Percentiles rank a stretch among this genome's conserved stretches.
These are phyloP conservation scores for Timema cristinae DNA, from an alignment of 2,888 invertebrate genomes.

Conservation along the genomic window DNA sequence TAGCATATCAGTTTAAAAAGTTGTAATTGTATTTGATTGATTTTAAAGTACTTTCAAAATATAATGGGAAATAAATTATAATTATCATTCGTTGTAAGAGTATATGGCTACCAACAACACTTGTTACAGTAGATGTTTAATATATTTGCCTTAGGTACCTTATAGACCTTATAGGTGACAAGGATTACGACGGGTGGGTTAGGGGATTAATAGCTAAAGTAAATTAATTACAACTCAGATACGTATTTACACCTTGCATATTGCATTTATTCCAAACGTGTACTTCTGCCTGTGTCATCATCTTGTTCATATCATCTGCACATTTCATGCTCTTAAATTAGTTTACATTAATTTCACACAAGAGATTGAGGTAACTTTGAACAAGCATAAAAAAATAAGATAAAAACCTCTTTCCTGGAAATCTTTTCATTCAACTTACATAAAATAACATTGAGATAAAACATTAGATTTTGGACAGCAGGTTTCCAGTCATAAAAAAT, in stretches of 20 bases:
- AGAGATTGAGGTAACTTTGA: not conserved
- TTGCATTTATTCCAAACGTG: slow-evolving; percentile 26
- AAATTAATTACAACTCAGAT: too few relatives aligned
- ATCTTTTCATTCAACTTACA: not conserved
- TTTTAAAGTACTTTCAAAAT: too few relatives aligned
- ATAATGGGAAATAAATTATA: too few relatives aligned
- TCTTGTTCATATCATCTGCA: slow-evolving; percentile 12
- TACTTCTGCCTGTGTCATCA: slow-evolving; percentile 19
- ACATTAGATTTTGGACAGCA: slow-evolving; percentile 13
- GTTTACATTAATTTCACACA: not conserved
- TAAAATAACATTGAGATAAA: slow-evolving; percentile 12
- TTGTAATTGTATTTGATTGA: too few relatives aligned
- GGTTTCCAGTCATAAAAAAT: slow-evolving; percentile 20
- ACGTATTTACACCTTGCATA: slow-evolving; percentile 25
- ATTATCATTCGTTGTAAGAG: too few relatives aligned
- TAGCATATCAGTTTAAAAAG: too few relatives aligned
- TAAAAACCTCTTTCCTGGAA: not conserved
- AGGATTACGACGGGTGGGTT: too few relatives aligned
- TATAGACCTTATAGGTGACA: too few relatives aligned
- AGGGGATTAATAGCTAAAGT: too few relatives aligned
- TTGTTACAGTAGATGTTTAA: too few relatives aligned
- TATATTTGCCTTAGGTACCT: too few relatives aligned
- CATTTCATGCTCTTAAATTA: not conserved
- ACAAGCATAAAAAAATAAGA: not conserved
- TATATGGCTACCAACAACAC: too few relatives aligned